phyloP scores from a whole-genome alignment of 2,113 vertebrate genomes.

The Podiceps cristatus region DNA sequence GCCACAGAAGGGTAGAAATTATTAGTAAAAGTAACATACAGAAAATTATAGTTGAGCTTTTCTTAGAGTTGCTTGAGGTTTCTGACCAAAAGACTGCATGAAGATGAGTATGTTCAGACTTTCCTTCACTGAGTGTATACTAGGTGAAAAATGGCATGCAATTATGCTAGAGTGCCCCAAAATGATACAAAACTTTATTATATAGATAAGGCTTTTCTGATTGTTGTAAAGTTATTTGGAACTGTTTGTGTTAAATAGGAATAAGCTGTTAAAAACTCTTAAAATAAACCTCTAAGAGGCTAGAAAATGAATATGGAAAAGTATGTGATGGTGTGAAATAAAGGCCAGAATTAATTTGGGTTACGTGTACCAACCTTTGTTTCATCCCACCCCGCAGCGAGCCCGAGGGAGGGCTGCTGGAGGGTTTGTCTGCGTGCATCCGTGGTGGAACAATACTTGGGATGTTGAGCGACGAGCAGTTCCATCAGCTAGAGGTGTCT shows the following conservation, averaged over 20 bases:
- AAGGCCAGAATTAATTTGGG: background rate
- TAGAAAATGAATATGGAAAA: background rate
- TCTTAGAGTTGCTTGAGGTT: background rate
- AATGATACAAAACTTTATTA: background rate
- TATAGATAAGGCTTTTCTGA: background rate
- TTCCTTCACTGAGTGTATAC: background rate
- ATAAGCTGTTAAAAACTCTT: background rate
- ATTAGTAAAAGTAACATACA: background rate
- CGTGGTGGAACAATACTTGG: fast-evolving
- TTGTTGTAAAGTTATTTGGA: background rate
- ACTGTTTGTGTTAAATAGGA: background rate
- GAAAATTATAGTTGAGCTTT: background rate
- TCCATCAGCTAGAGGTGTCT: background rate
- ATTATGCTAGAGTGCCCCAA: background rate
- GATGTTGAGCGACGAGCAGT: background rate
- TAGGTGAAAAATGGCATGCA: background rate
- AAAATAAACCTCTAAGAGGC: background rate
- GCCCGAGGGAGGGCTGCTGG: background rate
- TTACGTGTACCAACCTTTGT: fast-evolving
- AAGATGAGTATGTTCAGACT: background rate
- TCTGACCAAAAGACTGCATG: background rate
- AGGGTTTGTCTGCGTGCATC: background rate
- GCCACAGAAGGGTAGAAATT: background rate
- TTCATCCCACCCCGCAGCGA: background rate
- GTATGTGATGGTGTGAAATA: background rate